Conservation (phyloP, 2,113 vertebrate genomes). For the Trichomycterus rosablanca region DNA sequence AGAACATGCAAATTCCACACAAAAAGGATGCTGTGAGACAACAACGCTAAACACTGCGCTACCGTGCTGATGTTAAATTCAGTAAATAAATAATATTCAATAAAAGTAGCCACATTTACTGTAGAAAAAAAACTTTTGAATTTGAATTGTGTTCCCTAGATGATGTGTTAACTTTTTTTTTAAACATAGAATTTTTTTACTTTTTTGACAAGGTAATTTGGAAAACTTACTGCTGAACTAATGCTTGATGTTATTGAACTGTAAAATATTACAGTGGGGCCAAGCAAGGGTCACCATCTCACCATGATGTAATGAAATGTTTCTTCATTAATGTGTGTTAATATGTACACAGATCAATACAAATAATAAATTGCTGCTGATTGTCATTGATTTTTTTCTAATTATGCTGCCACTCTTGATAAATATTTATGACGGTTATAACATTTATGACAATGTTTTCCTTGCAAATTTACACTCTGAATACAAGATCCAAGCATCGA, state of each 20-base stretch:
- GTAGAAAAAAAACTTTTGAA: too few relatives aligned
- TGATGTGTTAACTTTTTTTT: too few relatives aligned
- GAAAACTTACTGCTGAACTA: slow-evolving; percentile 3
- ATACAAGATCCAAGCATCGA: slow-evolving; percentile 61
- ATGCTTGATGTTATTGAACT: slow-evolving; percentile 27
- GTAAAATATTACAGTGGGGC: slow-evolving; percentile 44
- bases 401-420: slow-evolving; percentile 79
- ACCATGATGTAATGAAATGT: slow-evolving; percentile 69
- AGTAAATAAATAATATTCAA: too few relatives aligned
- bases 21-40: too few relatives aligned
- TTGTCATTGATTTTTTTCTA: slow-evolving; percentile 80
- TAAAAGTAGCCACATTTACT: too few relatives aligned
- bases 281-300: too few relatives aligned
- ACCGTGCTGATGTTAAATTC: too few relatives aligned
- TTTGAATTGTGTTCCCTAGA: too few relatives aligned
- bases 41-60: too few relatives aligned
- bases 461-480: slow-evolving; percentile 61
- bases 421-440: slow-evolving; percentile 80
- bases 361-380: slow-evolving; percentile 77
- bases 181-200: too few relatives aligned
- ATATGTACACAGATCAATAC: slow-evolving; percentile 74
- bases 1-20: too few relatives aligned
- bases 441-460: slow-evolving; percentile 79
- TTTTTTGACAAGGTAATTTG: neutral
- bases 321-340: slow-evolving; percentile 68